These are phyloP conservation scores for Columba livia DNA, from an alignment of 2,113 vertebrate species.

Conservation along the genomic window DNA sequence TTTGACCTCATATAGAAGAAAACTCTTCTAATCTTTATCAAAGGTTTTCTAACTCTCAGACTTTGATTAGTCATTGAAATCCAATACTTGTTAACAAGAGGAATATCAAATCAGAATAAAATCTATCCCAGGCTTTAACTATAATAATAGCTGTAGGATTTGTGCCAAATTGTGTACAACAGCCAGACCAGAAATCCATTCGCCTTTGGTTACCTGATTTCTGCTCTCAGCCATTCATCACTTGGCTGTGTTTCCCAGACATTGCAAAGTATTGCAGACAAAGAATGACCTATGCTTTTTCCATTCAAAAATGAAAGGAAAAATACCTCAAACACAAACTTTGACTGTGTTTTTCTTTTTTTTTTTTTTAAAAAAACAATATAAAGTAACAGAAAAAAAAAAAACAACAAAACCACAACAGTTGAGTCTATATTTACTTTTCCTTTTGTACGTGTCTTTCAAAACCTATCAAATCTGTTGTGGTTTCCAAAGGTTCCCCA, in stretches of 20 bases:
- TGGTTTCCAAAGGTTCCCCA: neutral
- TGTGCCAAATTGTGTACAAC: neutral
- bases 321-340: neutral
- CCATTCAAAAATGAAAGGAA: neutral
- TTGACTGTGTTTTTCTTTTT: neutral
- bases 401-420: neutral
- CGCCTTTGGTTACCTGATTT: neutral
- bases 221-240: neutral
- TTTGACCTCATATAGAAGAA: neutral
- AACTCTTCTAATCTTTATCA: neutral
- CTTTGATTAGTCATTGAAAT: neutral
- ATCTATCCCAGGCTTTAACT: neutral
- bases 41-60: neutral
- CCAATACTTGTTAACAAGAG: neutral
- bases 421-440: neutral
- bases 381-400: neutral
- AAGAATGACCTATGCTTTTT: neutral
- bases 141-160: neutral
- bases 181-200: neutral
- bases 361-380: neutral
- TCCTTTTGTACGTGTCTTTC: neutral
- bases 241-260: neutral
- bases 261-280: neutral
- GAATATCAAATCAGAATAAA: neutral
- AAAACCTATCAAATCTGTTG: neutral